Evolutionary conservation across 2,888 invertebrate genomes (phyloP), one percentile per base, ranked within the genome.

Genomic region (Branchipolynoe longqiensis): DNA sequence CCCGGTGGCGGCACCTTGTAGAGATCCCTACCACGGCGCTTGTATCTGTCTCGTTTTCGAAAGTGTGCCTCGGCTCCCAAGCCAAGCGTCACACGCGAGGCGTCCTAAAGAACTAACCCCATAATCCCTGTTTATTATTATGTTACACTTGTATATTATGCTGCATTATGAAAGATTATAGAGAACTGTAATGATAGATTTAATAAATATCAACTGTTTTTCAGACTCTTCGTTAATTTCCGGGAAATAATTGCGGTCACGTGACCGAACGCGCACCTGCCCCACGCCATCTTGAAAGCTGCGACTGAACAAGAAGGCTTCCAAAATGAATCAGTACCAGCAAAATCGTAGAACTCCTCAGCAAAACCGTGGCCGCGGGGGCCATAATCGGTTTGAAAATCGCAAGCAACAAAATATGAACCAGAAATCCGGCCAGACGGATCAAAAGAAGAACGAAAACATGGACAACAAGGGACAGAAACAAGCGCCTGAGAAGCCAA

Each of bases 51-150:
- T 78, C 78, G 78, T 3, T 78, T 48, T 41, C 48, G 33, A 31
- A 36, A 36, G 8, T 62, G 62, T 12, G 14, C 62, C 62, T 62
- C 25, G 6, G n/a, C 4, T 6, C 38, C 69, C 25, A 78, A 78
- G 78, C 78, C 48, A 78, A 78, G 78, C 78, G 48, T 8, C 28
- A 48, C 48, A 78, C 48, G 41, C 78, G 78, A 78, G 48, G 12
- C 78, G 14, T 40, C 48, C 4, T 78, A 14, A 18, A 28, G 1
- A 78, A 8, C 22, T 48, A 41, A 0, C 48, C 22, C 41, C 25
- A 78, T 31, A 12, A 12, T 8, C 6, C 62, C n/a, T 62, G 8
- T 14, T n/a, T 6, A 14, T 62, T 62, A 14, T n/a, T 12, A 22
- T 14, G 6, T 25, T 12, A 62, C 6, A 12, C 8, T 62, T 12